Percentiles rank a stretch among this genome's conserved stretches.
Evolutionary conservation across 2,797 vertebrate species (phyloP).

Genomic region (Pogonophryne albipinna): DNA sequence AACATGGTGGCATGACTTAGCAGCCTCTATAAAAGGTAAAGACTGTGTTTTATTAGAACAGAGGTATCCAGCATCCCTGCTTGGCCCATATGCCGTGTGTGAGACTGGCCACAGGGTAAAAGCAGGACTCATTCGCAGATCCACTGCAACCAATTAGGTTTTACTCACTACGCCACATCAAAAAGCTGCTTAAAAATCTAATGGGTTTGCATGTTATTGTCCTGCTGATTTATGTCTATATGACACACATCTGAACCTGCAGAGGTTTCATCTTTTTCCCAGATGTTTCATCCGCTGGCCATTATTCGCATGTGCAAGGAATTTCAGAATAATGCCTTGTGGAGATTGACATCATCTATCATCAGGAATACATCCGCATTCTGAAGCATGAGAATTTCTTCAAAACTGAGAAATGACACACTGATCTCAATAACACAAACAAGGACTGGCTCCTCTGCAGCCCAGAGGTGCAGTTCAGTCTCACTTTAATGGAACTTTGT

Average conservation of each 20-base stretch:
- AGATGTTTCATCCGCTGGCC: conserved; percentile 72
- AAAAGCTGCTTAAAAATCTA: conserved; percentile 54
- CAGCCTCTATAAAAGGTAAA: conserved; percentile 70
- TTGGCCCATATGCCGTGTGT: conserved; percentile 38
- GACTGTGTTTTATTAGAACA: conserved; percentile 55
- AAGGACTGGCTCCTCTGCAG: conserved; percentile 59
- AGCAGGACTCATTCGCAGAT: conserved; percentile 55
- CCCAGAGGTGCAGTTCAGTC: conserved; percentile 68
- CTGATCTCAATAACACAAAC: conserved; percentile 62
- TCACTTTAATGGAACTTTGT: conserved; percentile 79
- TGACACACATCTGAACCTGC: conserved; percentile 60
- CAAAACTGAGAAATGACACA: conserved; percentile 31
- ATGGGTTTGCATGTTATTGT: conserved; percentile 57
- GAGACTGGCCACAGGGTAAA: conserved; percentile 55
- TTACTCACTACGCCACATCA: conserved; percentile 65
- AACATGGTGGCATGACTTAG: conserved; percentile 70
- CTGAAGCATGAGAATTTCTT: conserved; percentile 48
- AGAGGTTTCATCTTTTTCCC: conserved; percentile 60
- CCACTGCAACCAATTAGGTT: conserved; percentile 61
- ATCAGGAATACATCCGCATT: conserved; percentile 38
- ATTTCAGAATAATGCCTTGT: conserved; percentile 65
- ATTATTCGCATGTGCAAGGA: conserved; percentile 58
- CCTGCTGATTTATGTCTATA: conserved; percentile 56
- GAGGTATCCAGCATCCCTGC: conserved; percentile 48
- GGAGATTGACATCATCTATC: conserved; percentile 68